These are phyloP conservation scores for Akabosia matsudoensis DNA, from an alignment of 1,140 invertebrate species.

Conservation along the genomic window DNA sequence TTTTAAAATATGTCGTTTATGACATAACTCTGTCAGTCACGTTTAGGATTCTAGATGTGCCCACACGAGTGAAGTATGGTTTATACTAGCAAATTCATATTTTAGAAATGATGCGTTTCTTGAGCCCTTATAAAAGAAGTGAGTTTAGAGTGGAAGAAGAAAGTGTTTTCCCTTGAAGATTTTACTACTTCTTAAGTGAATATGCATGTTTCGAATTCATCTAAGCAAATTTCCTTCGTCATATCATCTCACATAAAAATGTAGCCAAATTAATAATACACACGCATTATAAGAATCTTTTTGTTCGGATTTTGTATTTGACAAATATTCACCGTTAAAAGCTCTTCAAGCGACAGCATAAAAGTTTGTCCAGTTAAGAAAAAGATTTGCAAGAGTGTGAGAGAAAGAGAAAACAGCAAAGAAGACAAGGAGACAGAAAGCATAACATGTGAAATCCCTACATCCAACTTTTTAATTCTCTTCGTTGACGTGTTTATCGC, in stretches of 20 bases:
- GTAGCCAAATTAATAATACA: too few species aligned
- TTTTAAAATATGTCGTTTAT: too few species aligned
- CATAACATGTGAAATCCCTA: neutral
- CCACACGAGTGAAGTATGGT: neutral
- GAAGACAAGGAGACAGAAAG: neutral
- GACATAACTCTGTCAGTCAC: neutral
- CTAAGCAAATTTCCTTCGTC: neutral
- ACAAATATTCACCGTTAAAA: neutral
- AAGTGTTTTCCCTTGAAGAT: neutral
- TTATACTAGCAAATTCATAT: neutral
- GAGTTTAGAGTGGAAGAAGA: neutral
- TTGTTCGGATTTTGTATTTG: neutral
- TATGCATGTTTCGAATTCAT: neutral
- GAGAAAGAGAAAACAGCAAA: neutral
- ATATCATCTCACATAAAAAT: too few species aligned
- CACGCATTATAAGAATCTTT: neutral
- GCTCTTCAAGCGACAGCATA: slow-evolving; percentile 6
- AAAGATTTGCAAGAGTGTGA: neutral
- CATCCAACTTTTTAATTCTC: neutral
- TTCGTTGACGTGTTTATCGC: slow-evolving; percentile 1
- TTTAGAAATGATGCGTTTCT: neutral
- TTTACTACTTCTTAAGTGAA: neutral
- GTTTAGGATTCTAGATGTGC: neutral
- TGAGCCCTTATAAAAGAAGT: neutral
- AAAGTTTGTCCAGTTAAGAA: neutral